phyloP scores from a whole-genome alignment of 2,888 invertebrate genomes.

The Hydraecia micacea region DNA sequence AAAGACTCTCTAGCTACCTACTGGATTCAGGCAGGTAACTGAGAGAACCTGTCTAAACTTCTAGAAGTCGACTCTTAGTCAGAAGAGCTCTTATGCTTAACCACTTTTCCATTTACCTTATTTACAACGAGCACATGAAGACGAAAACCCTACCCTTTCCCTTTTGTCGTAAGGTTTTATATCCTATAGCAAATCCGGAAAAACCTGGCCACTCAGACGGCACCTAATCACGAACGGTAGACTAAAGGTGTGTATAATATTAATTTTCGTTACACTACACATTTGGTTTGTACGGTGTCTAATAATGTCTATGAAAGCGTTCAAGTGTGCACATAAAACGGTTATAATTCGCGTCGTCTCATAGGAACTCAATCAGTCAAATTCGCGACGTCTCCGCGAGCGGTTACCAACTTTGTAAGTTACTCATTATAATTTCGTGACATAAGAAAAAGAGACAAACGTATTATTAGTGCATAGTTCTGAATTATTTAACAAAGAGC shows the following conservation, averaged over 20 bases:
- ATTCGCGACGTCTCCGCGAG: constrained; percentile 45
- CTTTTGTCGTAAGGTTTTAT: neutral
- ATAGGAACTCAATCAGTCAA: constrained; percentile 48
- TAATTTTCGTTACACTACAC: constrained; percentile 8
- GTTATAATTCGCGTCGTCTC: constrained; percentile 49
- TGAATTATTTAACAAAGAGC: neutral
- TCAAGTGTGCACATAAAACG: constrained; percentile 31
- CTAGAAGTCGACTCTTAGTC: neutral
- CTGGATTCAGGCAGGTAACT: neutral
- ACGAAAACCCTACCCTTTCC: neutral
- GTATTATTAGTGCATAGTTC: constrained; percentile 41
- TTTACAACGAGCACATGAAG: neutral
- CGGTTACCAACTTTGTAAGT: constrained; percentile 39
- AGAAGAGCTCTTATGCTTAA: neutral
- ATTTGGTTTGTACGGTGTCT: constrained; percentile 21
- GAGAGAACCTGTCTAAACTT: neutral
- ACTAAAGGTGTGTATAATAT: neutral
- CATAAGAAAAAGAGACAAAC: neutral
- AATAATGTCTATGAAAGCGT: constrained; percentile 34
- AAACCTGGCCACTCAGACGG: neutral
- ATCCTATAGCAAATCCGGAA: neutral
- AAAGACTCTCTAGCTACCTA: neutral
- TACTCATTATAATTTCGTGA: constrained; percentile 20
- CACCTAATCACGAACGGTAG: neutral
- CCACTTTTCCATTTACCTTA: neutral